phyloP scores from a whole-genome alignment of 2,113 vertebrate genomes.

The Lipotes vexillifer region DNA sequence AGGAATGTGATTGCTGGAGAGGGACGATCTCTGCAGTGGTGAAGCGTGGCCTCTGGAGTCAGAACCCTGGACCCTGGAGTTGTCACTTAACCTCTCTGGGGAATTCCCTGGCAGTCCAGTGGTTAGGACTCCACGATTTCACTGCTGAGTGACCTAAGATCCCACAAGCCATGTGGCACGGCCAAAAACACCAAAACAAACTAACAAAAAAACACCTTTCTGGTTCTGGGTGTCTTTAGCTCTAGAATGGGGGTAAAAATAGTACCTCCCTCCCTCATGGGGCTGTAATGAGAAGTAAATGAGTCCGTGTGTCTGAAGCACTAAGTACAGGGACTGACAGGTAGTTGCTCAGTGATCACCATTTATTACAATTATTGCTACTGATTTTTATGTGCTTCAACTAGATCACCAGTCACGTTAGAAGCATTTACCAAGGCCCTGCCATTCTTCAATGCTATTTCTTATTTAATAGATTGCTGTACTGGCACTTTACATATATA shows the following conservation, averaged over 20 bases:
- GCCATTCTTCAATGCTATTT: fast-evolving
- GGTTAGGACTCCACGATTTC: too few species aligned
- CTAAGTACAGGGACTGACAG: fast-evolving
- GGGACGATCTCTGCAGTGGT: not conserved
- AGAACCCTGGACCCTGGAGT: not conserved
- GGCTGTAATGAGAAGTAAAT: not conserved
- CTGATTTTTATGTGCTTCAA: not conserved
- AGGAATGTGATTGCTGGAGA: fast-evolving
- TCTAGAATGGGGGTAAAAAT: not conserved
- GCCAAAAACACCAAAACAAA: too few species aligned
- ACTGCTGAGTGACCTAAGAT: too few species aligned
- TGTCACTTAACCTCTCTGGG: not conserved
- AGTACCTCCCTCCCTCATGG: fast-evolving
- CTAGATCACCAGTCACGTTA: not conserved
- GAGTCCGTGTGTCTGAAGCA: not conserved
- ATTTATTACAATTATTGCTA: fast-evolving
- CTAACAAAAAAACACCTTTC: too few species aligned
- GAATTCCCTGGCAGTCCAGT: too few species aligned
- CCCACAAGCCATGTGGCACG: too few species aligned
- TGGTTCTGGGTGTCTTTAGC: not conserved
- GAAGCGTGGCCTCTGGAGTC: not conserved
- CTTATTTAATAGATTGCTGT: not conserved
- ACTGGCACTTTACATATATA: fast-evolving
- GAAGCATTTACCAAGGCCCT: not conserved
- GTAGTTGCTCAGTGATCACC: too few species aligned